Base-by-base conservation (phyloP, 2,113 vertebrate species). In the Coregonus clupeaformis region DNA sequence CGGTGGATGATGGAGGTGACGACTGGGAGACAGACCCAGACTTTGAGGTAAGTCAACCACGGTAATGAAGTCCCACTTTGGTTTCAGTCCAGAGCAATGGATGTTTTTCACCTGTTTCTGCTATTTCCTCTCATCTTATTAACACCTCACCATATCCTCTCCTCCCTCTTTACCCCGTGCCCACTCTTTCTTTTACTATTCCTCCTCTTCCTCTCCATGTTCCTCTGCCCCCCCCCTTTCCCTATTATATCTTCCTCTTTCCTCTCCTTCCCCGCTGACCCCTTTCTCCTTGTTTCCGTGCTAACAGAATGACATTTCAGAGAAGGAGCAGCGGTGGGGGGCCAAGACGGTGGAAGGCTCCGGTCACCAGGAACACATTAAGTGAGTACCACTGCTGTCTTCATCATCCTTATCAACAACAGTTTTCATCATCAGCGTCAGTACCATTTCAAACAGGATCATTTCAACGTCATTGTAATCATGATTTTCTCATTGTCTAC, bases 1-100 rank as follows among this genome's bases (percentile, higher is more conserved):
- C 71, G 6, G 89, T 94, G 20, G 93, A 95, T 0, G 94, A 96
- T 0, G 95, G 89, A 45, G 92, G 89, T 0, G 98, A 99, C 1
- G 97, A 99, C 91, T 99, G 98, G 98, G 98, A 99, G 86, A 99
- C 98, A 0, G 97, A 99, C 86, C 97, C 98, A 0, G 97, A 99
- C 81, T 99, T 99, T 75, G 98, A 96, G 96, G 98, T 99, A 87
- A 0, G 87, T 36, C 57, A 32, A 2, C 36, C 12, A 11, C 6
- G 65, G n/a, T 11, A n/a, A 6, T 45, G 12, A n/a, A 13, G n/a
- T 55, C 49, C 6, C 7, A 6, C 9, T 70, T 11, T 13, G 13
- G 18, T 30, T 27, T 27, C 6, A 24, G 9, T 62, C 59, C 24
- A 12, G 16, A 62, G 59, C n/a, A n/a, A 12, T 0, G 55, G n/a